These are phyloP conservation scores for Acanthisitta chloris DNA, from an alignment of 2,113 vertebrate genomes.

Conservation along the genomic window DNA sequence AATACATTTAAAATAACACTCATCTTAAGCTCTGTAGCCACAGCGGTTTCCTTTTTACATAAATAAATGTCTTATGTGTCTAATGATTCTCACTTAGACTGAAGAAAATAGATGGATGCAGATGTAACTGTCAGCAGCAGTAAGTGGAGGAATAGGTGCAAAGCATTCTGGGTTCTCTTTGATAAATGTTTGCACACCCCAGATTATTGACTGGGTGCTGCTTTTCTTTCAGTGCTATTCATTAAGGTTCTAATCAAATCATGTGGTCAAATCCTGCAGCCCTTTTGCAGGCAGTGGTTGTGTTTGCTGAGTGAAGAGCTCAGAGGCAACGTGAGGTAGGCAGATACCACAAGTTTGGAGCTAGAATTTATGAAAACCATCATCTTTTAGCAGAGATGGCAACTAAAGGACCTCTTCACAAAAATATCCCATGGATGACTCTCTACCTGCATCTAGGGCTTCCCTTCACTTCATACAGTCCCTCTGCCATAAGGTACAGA, in stretches of 20 bases:
- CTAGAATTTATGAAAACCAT: background rate
- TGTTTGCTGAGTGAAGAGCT: background rate
- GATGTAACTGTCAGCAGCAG: conserved; percentile 1
- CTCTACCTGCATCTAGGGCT: background rate
- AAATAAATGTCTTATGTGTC: background rate
- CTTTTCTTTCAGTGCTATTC: background rate
- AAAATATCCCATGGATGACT: background rate
- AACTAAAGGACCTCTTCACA: background rate
- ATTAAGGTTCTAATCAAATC: background rate
- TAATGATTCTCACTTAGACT: background rate
- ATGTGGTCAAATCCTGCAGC: background rate
- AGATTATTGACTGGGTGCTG: background rate
- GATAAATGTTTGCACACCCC: background rate
- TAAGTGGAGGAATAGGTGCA: background rate
- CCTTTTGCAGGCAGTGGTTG: background rate
- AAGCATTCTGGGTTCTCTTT: background rate
- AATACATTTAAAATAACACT: background rate
- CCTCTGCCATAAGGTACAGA: background rate
- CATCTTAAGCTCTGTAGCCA: background rate
- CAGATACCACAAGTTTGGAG: background rate
- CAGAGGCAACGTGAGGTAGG: background rate
- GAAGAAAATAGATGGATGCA: conserved; percentile 8
- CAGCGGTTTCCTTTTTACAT: background rate
- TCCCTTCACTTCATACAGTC: background rate
- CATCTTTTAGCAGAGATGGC: background rate